These are phyloP conservation scores for Marcusenius ussheri DNA, from an alignment of 2,113 vertebrate species.

Conservation along the genomic window DNA sequence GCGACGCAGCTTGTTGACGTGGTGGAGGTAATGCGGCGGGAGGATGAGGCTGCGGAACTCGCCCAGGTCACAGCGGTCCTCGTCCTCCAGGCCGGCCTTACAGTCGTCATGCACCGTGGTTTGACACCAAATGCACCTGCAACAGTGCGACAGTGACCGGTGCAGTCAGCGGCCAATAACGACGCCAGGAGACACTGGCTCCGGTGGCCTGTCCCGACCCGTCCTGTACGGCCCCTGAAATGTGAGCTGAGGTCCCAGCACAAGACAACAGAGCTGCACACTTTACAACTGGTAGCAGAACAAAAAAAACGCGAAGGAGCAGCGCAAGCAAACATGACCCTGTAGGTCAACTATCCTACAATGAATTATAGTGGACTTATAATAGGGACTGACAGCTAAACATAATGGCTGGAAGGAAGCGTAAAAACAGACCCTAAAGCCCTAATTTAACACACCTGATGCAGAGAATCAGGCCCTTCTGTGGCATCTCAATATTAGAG, in stretches of 20 bases:
- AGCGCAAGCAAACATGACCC: background rate
- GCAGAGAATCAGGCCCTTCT: too few relatives aligned
- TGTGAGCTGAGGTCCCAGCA: background rate
- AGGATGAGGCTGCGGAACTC: conserved; percentile 87
- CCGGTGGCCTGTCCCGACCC: background rate
- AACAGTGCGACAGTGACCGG: background rate
- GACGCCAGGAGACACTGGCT: background rate
- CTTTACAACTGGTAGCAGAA: background rate
- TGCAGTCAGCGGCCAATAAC: background rate
- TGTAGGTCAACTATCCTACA: background rate
- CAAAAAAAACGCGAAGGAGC: background rate
- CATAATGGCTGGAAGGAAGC: background rate
- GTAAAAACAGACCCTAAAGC: background rate
- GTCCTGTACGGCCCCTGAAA: background rate
- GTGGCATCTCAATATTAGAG: too few relatives aligned
- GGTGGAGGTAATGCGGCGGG: conserved; percentile 79
- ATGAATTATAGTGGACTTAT: background rate
- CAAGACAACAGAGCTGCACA: background rate
- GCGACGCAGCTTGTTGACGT: conserved; percentile 76
- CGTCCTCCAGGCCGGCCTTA: conserved; percentile 56
- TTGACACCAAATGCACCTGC: conserved; percentile 94
- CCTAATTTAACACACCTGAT: too few relatives aligned
- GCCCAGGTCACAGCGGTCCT: conserved; percentile 75
- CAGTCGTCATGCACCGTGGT: conserved; percentile 86
- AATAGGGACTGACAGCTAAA: background rate